Base-by-base conservation (phyloP, 2,113 vertebrate species). In the Emydura subglobosa region DNA sequence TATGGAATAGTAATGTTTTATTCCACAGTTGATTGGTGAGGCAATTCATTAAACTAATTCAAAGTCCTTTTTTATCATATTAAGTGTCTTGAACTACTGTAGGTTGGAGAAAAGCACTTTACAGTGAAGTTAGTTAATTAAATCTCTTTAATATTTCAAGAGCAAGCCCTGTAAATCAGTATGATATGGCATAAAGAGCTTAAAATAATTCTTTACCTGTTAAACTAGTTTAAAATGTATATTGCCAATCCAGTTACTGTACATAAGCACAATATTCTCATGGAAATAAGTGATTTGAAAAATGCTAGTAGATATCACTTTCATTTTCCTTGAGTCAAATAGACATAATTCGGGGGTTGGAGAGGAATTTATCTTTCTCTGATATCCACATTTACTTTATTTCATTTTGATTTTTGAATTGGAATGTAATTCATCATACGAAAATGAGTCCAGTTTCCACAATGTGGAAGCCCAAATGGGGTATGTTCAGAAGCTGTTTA, bases 281-380 rank as follows among this genome's bases (percentile, higher is more conserved):
- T 97, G 92, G 92, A 79, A 79, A 94, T 72, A 90, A 95, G 55
- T 94, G 88, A 44, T 96, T 61, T 94, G 90, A 94, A 96, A 91
- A 96, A 78, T 82, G 0, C 0, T 68, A 59, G 10, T 39, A 82
- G n/a, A 84, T 84, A 88, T 85, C 74, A 7, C 1, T 72, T 22
- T 65, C 10, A 51, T 83, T 88, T 92, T 90, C 21, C 27, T 42
- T 85, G 22, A 76, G 61, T 72, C 19, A 1, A 19, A 78, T 25
- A 25, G 81, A 57, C 34, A 39, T 44, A 39, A 55, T 86, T 92
- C 17, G 34, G 65, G 39, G 68, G 2, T 61, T 17, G 51, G 76
- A 86, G 6, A 44, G 2, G 10, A 94, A 88, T 88, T 83, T 78
- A 50, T 2, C 51, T 53, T 53, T 87, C 29, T 83, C 47, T 51